phyloP scores from a whole-genome alignment of 2,888 invertebrate species.

The Coelinius sp. region DNA sequence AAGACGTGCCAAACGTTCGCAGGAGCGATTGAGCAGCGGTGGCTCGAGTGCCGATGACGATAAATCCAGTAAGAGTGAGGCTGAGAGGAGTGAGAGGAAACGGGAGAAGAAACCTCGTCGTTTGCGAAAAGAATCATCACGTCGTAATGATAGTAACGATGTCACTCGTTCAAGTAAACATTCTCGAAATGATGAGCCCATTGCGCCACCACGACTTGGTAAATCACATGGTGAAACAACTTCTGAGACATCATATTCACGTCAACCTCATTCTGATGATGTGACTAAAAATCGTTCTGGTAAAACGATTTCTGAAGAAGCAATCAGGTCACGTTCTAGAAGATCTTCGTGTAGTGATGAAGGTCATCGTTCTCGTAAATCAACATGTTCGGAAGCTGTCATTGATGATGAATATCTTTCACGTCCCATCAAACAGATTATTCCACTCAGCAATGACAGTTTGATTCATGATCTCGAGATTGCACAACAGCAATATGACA shows the following conservation, averaged over 20 bases:
- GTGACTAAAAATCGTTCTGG: not conserved
- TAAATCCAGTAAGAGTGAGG: conserved; percentile 29
- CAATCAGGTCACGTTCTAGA: conserved; percentile 21
- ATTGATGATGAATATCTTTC: not conserved
- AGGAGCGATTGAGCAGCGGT: conserved; percentile 27
- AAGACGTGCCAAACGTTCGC: conserved; percentile 28
- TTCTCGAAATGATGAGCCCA: not conserved
- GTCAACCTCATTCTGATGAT: not conserved
- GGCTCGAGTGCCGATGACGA: conserved; percentile 36
- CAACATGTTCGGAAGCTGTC: conserved; percentile 12
- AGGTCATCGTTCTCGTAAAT: too few relatives aligned
- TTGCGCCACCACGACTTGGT: not conserved
- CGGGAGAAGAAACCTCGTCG: conserved; percentile 17
- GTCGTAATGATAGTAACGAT: not conserved
- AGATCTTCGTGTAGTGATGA: too few relatives aligned
- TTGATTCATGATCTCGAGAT: conserved; percentile 57
- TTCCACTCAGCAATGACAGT: conserved; percentile 62
- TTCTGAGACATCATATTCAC: not conserved
- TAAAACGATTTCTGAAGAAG: not conserved
- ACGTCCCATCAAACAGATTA: conserved; percentile 63
- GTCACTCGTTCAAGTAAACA: not conserved
- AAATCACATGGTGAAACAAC: not conserved
- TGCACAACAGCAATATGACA: conserved; percentile 53
- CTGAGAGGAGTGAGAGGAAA: conserved; percentile 22
- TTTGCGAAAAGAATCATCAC: conserved; percentile 5